A percentile compares a stretch with the other conserved stretches of the same genome.
phyloP scores from a whole-genome alignment of 2,888 invertebrate species.

The Neria commutata region DNA sequence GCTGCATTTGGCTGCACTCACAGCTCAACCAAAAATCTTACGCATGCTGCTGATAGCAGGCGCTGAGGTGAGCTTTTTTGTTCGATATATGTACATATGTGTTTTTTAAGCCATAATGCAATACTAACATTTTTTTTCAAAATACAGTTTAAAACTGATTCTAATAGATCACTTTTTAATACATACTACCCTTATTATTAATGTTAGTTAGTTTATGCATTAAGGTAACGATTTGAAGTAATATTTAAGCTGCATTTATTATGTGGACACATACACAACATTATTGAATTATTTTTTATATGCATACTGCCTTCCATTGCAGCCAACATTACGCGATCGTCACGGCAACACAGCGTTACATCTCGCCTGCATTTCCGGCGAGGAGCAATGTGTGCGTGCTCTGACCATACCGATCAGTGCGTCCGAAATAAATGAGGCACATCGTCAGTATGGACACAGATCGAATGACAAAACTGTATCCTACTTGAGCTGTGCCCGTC shows the following conservation, averaged over 20 bases:
- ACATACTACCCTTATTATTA: neutral
- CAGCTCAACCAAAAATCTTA: constrained; percentile 74
- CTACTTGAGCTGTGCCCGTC: constrained; percentile 55
- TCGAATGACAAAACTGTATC: constrained; percentile 57
- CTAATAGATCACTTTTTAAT: neutral
- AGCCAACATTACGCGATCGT: constrained; percentile 70
- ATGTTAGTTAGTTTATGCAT: too few relatives aligned
- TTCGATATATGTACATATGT: too few relatives aligned
- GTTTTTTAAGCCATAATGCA: too few relatives aligned
- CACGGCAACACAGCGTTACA: constrained; percentile 88
- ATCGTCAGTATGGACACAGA: constrained; percentile 57
- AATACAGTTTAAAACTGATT: neutral
- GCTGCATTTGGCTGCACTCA: constrained; percentile 85
- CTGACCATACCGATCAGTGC: constrained; percentile 72
- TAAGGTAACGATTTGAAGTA: too few relatives aligned
- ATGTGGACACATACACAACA: too few relatives aligned
- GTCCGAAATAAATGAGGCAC: constrained; percentile 62
- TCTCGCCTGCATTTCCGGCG: constrained; percentile 76
- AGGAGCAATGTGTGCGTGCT: constrained; percentile 74
- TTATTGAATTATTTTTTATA: too few relatives aligned
- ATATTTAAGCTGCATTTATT: too few relatives aligned
- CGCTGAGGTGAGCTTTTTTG: constrained; percentile 64
- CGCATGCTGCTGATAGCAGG: constrained; percentile 82
- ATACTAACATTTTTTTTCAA: too few relatives aligned
- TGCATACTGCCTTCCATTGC: too few relatives aligned